phyloP scores from a whole-genome alignment of 2,113 vertebrate species.

The Haemorhous mexicanus region DNA sequence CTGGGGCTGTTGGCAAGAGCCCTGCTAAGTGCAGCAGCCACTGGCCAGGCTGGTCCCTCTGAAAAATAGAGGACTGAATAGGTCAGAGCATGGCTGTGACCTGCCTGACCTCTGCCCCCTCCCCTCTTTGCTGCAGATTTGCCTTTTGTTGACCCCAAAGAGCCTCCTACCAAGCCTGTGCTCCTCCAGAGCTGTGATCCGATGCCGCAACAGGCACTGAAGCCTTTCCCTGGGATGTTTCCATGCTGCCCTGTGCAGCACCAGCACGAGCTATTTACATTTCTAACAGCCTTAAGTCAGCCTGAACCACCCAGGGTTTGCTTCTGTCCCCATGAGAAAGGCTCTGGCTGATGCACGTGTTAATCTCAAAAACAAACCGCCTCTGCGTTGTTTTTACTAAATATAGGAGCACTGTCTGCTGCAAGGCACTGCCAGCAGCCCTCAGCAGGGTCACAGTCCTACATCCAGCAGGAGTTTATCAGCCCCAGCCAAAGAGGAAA shows the following conservation, averaged over 20 bases:
- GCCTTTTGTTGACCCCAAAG: background rate
- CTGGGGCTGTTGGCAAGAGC: background rate
- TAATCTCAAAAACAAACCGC: background rate
- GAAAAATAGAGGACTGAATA: background rate
- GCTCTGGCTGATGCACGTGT: background rate
- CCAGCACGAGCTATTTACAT: background rate
- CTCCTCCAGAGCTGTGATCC: background rate
- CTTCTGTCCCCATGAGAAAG: background rate
- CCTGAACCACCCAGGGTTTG: background rate
- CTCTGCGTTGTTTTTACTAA: background rate
- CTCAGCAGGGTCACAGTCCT: background rate
- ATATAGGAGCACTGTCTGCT: background rate
- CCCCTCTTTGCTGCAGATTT: background rate
- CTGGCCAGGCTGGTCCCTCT: background rate
- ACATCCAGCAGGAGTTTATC: background rate
- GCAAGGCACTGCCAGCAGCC: background rate
- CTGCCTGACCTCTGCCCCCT: background rate
- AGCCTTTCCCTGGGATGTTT: background rate
- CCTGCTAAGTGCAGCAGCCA: background rate
- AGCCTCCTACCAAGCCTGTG: background rate
- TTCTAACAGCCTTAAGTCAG: background rate
- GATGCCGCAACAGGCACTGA: background rate
- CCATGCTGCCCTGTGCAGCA: accelerated
- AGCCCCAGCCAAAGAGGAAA: background rate
- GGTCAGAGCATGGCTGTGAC: background rate